phyloP scores from a whole-genome alignment of 1,140 invertebrate genomes.

The Rhagoletis zephyria region DNA sequence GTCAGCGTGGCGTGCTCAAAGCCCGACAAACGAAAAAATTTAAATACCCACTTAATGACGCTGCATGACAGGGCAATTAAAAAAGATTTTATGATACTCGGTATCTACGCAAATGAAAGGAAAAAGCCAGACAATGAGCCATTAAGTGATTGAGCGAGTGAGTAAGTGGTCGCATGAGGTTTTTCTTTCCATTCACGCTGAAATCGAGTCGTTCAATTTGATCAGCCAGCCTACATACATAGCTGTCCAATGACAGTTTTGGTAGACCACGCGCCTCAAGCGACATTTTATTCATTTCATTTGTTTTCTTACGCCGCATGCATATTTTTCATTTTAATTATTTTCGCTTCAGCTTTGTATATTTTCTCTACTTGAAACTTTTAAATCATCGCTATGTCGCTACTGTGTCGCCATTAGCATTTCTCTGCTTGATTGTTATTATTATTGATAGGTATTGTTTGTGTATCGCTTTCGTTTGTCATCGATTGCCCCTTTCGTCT shows the following conservation, averaged over 20 bases:
- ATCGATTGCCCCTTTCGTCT: neutral
- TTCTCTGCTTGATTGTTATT: slow-evolving; percentile 25
- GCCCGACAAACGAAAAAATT: slow-evolving; percentile 5
- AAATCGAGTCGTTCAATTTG: neutral
- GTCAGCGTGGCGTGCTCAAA: neutral
- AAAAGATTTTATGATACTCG: neutral
- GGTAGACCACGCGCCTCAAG: neutral
- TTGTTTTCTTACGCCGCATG: neutral
- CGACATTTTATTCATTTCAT: neutral
- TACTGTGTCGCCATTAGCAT: neutral
- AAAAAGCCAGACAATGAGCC: neutral
- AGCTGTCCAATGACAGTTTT: neutral
- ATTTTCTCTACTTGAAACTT: neutral
- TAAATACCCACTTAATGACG: slow-evolving; percentile 32
- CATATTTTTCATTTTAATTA: neutral
- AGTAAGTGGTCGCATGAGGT: neutral
- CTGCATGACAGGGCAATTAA: slow-evolving; percentile 37
- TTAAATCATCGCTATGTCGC: neutral
- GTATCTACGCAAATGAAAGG: neutral
- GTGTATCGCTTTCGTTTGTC: slow-evolving; percentile 5
- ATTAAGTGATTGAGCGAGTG: neutral
- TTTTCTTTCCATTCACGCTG: neutral
- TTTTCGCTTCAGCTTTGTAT: neutral
- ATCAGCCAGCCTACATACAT: neutral
- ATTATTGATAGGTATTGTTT: neutral